Base-by-base conservation (phyloP, 2,888 invertebrate genomes). In the Chloromyia formosa region DNA sequence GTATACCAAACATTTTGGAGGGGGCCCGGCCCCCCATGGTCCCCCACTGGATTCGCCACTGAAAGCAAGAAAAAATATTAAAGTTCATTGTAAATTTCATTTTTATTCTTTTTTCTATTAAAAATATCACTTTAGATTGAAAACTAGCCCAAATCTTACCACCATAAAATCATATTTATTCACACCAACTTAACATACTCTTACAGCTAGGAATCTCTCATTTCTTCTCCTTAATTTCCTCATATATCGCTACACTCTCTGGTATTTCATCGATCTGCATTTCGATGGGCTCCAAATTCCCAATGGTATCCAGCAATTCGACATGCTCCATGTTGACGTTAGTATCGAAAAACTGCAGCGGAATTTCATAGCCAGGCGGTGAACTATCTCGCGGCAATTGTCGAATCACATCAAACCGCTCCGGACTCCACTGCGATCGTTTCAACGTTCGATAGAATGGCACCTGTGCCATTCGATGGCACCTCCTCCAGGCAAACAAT, bases 401-500 rank as follows among this genome's bases (percentile, higher is more conserved):
- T 16, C 71, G 71, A 20, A 83, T 82, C 10, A 84, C 78, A 73
- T 84, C 84, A 40, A 83, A 82, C 71, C 83, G 81, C 42, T 84
- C 82, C 40, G 81, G 80, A 23, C 80, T 74, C 27, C 77, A 75
- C 9, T 77, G 77, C 42, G 78, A 73, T 23, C 79, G 73, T 0
- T 78, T 77, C 4, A 80, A 77, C 10, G 78, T 78, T 5, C 80
- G 72, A 69, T 84, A 84, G 75, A 82, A 84, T 0, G 84, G 84
- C 42, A 81, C 77, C 75, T 84, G 84, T 75, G 83, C 84, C 27
- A 84, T 77, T 14, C 83, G 81, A 72, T 84, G 84, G 56, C 84
- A 84, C 76, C 84, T 82, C 23, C 83, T 81, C 80, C 84, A 84
- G 71, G 84, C 78, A 73, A 84, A 84, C 3, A 84, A 80, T 4